These are phyloP conservation scores for Ceraclea dissimilis DNA, from an alignment of 2,888 invertebrate genomes.

Conservation along the genomic window DNA sequence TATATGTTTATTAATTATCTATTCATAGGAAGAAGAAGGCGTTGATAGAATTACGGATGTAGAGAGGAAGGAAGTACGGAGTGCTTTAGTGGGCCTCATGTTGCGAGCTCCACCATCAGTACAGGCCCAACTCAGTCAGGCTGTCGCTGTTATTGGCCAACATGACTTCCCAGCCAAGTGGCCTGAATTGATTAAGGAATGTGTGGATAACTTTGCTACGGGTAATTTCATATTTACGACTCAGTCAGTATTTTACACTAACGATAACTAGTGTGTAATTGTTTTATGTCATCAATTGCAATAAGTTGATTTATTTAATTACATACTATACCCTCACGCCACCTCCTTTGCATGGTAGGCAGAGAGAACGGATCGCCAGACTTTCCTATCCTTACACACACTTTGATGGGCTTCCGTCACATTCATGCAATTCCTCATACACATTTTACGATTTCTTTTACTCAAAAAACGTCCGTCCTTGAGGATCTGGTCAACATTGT, in stretches of 20 bases:
- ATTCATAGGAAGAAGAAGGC: slow-evolving; percentile 67
- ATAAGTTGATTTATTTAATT: no score
- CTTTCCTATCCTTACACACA: no score
- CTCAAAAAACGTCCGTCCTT: no score
- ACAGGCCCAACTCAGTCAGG: slow-evolving; percentile 92
- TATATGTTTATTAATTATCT: no score
- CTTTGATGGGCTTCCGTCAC: no score
- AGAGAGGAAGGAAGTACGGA: slow-evolving; percentile 77
- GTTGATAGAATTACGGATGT: slow-evolving; percentile 69
- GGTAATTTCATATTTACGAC: slow-evolving; percentile 36
- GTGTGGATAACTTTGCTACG: slow-evolving; percentile 86
- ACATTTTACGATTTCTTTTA: no score
- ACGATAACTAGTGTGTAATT: background rate
- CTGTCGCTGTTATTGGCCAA: slow-evolving; percentile 92
- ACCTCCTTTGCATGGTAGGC: no score
- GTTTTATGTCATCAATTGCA: background rate
- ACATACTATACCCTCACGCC: no score
- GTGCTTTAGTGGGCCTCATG: slow-evolving; percentile 86
- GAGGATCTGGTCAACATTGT: no score
- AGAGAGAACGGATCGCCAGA: no score
- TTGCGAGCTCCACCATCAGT: slow-evolving; percentile 82
- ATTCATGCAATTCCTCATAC: no score
- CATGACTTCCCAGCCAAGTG: slow-evolving; percentile 96
- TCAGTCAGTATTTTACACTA: background rate
- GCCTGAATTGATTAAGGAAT: slow-evolving; percentile 86